Evolutionary conservation across 2,113 vertebrate species (phyloP), one percentile per base, ranked within the genome.

Genomic region (Megaleporinus macrocephalus): DNA sequence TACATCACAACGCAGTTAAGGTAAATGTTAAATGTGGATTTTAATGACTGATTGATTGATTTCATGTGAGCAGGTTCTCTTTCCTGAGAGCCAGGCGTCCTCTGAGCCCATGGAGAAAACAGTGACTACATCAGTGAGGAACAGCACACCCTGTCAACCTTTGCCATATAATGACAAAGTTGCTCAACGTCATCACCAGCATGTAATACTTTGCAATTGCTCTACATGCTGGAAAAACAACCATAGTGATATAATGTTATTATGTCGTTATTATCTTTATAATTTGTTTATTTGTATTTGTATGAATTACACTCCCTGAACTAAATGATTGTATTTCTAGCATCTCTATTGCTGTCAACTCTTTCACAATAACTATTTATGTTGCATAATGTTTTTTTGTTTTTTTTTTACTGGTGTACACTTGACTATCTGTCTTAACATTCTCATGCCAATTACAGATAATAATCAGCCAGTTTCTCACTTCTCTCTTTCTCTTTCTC

Each of bases 21-120:
- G 26, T 44, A 24, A 15, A 75, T 61, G 10, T 6, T 7, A 62
- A 44, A 41, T 41, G 5, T 44, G 7, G 4, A 16, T 27, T 49
- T 47, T 76, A 2, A 63, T 71, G 22, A 29, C 57, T 33, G 14
- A 57, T 51, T 62, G 41, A 5, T 26, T n/a, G 65, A 0, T 79
- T 15, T 65, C 30, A 24, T 65, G 26, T 11, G n/a, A 85, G 76
- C 69, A 98, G 96, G 89, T 93, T 84, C 63, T 95, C 55, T 90
- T 98, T 84, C 95, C 96, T 89, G 97, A 98, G 91, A 98, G 95
- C 87, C 96, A 98, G 65, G 24, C 88, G 18, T 83, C 94, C 84
- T 73, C 87, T 62, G 11, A 18, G 77, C 81, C 22, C 4, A 62
- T 90, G 84, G 87, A 81, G 59, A 63, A 87, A 89, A 90, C 80